Conservation (phyloP, 2,888 invertebrate genomes). For the Dastarcus helophoroides region DNA sequence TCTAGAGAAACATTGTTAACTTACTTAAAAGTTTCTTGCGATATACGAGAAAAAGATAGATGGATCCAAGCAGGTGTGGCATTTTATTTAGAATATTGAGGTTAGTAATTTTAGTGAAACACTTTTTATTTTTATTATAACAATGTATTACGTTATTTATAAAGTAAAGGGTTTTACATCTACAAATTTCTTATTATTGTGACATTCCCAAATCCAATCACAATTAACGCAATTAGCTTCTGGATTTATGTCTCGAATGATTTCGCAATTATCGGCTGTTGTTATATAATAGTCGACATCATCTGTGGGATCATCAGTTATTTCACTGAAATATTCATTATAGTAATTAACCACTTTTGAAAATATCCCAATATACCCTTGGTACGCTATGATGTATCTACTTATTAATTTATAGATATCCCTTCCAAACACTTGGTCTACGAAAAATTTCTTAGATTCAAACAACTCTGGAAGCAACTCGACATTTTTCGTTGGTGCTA, state of each 20-base stretch:
- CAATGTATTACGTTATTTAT: not conserved
- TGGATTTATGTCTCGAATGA: conserved; percentile 21
- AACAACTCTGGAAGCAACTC: conserved; percentile 39
- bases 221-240: conserved; percentile 36
- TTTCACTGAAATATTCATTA: conserved; percentile 18
- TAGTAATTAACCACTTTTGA: conserved; percentile 5
- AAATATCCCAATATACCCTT: conserved; percentile 38
- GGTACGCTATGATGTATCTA: conserved; percentile 50
- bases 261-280: conserved; percentile 20
- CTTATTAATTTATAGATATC: conserved; percentile 28
- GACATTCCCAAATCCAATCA: conserved; percentile 52
- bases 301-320: conserved; percentile 25
- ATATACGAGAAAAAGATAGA: conserved; percentile 34
- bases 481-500: conserved; percentile 13
- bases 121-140: conserved; percentile 1
- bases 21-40: conserved; percentile 28
- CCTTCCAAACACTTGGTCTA: conserved; percentile 34
- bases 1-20: conserved; percentile 27
- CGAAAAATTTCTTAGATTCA: conserved; percentile 38
- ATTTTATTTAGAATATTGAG: conserved; percentile 41
- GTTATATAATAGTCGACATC: conserved; percentile 26
- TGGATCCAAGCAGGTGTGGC: conserved; percentile 55
- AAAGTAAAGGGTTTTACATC: not conserved
- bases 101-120: not conserved
- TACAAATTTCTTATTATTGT: conserved; percentile 31